phyloP scores from a whole-genome alignment of 2,113 vertebrate species.

The Malurus elegans region DNA sequence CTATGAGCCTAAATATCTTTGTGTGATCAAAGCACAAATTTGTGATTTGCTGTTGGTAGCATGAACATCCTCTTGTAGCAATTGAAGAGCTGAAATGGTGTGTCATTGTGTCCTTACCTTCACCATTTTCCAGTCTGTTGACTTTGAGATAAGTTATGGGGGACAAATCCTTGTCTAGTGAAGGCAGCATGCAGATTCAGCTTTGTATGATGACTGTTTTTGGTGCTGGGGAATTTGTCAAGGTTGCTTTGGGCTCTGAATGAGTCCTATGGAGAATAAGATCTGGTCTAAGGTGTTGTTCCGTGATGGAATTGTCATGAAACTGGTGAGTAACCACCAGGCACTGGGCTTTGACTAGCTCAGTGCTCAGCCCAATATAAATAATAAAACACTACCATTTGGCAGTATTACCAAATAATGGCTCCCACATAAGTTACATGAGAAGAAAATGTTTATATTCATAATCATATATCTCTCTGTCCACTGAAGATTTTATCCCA shows the following conservation, averaged over 20 bases:
- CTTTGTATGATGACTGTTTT: neutral
- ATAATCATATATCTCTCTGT: neutral
- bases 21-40: neutral
- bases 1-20: neutral
- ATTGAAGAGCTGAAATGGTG: neutral
- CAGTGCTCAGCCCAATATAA: neutral
- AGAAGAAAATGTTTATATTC: neutral
- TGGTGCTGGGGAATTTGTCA: neutral
- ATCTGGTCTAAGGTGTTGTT: neutral
- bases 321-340: neutral
- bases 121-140: neutral
- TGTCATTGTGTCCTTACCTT: neutral
- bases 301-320: neutral
- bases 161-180: too few relatives aligned
- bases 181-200: neutral
- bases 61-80: neutral
- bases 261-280: neutral
- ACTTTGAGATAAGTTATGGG: neutral
- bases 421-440: neutral
- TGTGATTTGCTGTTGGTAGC: neutral
- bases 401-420: neutral
- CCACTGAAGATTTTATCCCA: neutral
- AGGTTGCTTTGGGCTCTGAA: neutral
- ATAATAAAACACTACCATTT: neutral
- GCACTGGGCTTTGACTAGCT: neutral